Evolutionary conservation across 2,113 vertebrate species (phyloP), one percentile per base, ranked within the genome.

Genomic region (Uropsilus gracilis): DNA sequence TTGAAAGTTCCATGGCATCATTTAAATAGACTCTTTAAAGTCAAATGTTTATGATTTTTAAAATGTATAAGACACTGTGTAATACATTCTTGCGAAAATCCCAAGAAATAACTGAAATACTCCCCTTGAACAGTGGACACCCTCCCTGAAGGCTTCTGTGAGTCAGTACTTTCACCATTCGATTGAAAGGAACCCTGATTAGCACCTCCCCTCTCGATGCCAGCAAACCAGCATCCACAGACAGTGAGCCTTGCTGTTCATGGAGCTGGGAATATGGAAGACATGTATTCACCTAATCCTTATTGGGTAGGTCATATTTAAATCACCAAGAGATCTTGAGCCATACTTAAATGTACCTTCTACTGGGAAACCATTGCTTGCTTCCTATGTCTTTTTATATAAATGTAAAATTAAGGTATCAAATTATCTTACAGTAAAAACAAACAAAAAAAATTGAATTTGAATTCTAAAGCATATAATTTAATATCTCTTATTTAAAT

Each of bases 11-110:
- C 12, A 34, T 16, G 30, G 34, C 24, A 32, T 44, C 71, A 34
- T 69, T 75, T 78, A 76, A 75, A 63, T 11, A 80, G 44, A 64
- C 6, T n/a, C 63, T 89, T 95, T 66, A 32, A 89, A 94, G 82
- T 57, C n/a, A 85, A 71, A 61, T 34, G 28, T 16, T 59, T 82
- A 68, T 20, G 11, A 46, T 73, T 94, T 75, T 89, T 42, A 16
- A 86, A 71, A 81, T 75, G n/a, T n/a, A n/a, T n/a, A n/a, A n/a
- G n/a, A n/a, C n/a, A n/a, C n/a, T n/a, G n/a, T n/a, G n/a, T n/a
- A n/a, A n/a, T n/a, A n/a, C n/a, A n/a, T n/a, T n/a, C n/a, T n/a
- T 32, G 80, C 20, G 75, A 90, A 86, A 77, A 28, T 44, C n/a
- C 24, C 37, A 73, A 59, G 82, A 76, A 90, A 53, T 53, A 86